Evolutionary conservation across 1,140 invertebrate genomes (phyloP).

Genomic region (Stegodyphus mimosarum): DNA sequence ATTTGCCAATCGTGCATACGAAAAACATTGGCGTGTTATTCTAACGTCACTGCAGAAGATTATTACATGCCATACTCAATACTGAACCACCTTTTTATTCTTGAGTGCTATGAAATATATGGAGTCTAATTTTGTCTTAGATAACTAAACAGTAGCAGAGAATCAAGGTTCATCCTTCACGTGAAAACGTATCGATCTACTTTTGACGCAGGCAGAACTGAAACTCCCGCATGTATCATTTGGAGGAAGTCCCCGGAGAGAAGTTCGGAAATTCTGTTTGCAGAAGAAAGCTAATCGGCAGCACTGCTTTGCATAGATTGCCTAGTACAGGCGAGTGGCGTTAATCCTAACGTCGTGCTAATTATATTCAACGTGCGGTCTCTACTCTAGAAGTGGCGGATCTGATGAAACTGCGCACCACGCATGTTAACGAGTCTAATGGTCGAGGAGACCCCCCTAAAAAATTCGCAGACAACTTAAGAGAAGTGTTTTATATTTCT

Average conservation of each 20-base stretch:
- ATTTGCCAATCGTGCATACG: too few relatives aligned
- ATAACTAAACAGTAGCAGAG: too few relatives aligned
- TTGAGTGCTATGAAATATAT: too few relatives aligned
- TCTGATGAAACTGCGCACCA: conserved; percentile 43
- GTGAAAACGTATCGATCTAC: too few relatives aligned
- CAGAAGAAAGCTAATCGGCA: conserved; percentile 58
- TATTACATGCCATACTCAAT: too few relatives aligned
- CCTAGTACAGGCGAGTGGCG: not conserved
- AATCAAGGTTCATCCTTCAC: too few relatives aligned
- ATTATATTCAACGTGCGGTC: conserved; percentile 60
- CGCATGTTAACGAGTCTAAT: conserved; percentile 58
- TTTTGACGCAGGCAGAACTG: too few relatives aligned
- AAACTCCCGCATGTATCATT: too few relatives aligned
- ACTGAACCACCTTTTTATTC: too few relatives aligned
- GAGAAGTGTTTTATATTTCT: conserved; percentile 27
- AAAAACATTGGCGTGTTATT: too few relatives aligned
- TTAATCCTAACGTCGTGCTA: conserved; percentile 54
- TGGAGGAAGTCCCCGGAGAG: conserved; percentile 1
- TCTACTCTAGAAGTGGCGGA: conserved; percentile 39
- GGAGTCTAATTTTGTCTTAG: too few relatives aligned
- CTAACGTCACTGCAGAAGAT: too few relatives aligned
- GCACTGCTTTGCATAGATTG: conserved; percentile 52
- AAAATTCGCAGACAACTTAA: conserved; percentile 18
- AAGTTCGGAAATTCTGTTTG: conserved; percentile 36
- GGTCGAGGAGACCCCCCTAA: conserved; percentile 1